A percentile compares a stretch with the other conserved stretches of the same genome.
Conservation (phyloP, 2,797 vertebrate species). For the Tadarida brasiliensis region DNA sequence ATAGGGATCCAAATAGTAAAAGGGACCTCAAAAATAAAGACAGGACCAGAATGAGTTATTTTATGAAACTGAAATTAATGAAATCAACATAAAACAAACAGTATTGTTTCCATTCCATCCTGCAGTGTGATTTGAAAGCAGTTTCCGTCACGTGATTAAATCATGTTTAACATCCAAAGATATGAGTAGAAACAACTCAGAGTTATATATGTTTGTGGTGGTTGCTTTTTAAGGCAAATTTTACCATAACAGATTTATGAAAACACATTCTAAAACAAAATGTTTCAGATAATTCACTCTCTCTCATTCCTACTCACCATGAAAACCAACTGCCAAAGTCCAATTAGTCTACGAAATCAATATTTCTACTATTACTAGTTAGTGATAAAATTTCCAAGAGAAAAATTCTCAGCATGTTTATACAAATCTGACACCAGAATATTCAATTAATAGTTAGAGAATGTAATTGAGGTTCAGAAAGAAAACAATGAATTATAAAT, state of each 20-base stretch:
- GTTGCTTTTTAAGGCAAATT: neutral
- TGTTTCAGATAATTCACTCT: constrained; percentile 40
- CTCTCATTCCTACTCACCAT: neutral
- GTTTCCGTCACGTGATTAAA: constrained; percentile 36
- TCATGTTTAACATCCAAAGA: constrained; percentile 12
- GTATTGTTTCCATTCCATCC: constrained; percentile 43
- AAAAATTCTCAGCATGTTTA: constrained; percentile 60
- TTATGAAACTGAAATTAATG: constrained; percentile 55
- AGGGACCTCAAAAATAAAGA: constrained; percentile 16
- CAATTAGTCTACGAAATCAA: constrained; percentile 52
- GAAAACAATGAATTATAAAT: constrained; percentile 43
- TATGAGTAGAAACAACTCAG: constrained; percentile 36
- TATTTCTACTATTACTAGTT: constrained; percentile 11
- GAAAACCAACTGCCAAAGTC: constrained; percentile 54
- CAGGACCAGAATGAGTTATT: constrained; percentile 13
- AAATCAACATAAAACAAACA: neutral
- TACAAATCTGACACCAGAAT: neutral
- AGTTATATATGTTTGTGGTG: neutral
- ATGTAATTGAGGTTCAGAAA: constrained; percentile 31
- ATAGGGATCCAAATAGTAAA: constrained; percentile 14
- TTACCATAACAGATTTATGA: constrained; percentile 18
- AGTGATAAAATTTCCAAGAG: constrained; percentile 61
- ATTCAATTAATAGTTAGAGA: constrained; percentile 37
- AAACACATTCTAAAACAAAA: constrained; percentile 57
- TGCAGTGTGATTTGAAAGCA: constrained; percentile 53